These are phyloP conservation scores for Myotis findleyi DNA, from an alignment of 2,797 vertebrate species.

Conservation along the genomic window DNA sequence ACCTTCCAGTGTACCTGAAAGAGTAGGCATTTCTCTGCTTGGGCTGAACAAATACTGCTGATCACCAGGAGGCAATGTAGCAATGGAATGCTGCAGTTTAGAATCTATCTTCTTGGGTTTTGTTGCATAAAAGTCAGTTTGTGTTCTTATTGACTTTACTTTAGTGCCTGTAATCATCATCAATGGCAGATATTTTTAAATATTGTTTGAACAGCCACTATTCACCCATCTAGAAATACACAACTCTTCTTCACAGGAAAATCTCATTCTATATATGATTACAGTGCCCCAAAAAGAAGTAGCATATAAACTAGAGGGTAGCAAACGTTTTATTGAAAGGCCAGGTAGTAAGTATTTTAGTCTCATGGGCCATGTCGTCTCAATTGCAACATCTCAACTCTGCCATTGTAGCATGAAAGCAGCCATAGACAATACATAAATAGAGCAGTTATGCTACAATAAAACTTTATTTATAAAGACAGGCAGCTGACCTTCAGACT, in stretches of 20 bases:
- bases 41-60: constrained; percentile 87
- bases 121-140: constrained; percentile 86
- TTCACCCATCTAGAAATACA: background rate
- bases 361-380: background rate
- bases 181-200: constrained; percentile 30
- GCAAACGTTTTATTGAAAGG: background rate
- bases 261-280: constrained; percentile 22
- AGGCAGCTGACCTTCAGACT: background rate
- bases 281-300: background rate
- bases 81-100: constrained; percentile 64
- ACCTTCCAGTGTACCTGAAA: constrained; percentile 84
- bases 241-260: constrained; percentile 17
- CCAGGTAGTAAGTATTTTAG: background rate
- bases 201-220: constrained; percentile 9
- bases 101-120: constrained; percentile 67
- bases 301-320: background rate
- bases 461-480: background rate
- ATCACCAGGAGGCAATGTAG: constrained; percentile 62
- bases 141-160: constrained; percentile 93
- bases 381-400: background rate
- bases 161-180: constrained; percentile 90
- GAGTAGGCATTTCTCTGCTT: constrained; percentile 75
- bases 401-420: background rate
- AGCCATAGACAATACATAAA: background rate
- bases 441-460: background rate